Evolutionary conservation across 2,888 invertebrate species (phyloP), one percentile per base, ranked within the genome.

Genomic region (Drosophila dives): DNA sequence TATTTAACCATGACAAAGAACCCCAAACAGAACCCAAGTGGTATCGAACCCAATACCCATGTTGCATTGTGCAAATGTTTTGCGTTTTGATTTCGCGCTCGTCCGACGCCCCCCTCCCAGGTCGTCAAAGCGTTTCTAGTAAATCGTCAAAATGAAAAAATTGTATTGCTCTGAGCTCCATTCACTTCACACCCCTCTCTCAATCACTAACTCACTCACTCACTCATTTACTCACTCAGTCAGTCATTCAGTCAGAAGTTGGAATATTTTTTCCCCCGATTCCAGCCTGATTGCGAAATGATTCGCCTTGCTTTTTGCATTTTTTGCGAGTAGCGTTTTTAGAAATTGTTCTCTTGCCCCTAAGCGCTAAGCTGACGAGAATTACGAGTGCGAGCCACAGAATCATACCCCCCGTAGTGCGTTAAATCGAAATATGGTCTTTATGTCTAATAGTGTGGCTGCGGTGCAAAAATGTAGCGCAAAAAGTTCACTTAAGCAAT

Each of bases 131-230:
- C 64, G 64, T 45, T 53, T 66, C 79, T 66, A 77, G 80, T 81
- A 81, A 81, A 81, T 81, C 72, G 73, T 77, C 65, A 65, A 77
- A 77, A 77, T 74, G 73, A 81, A 77, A 81, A 73, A 79, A 77
- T 58, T 72, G 76, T 64, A 75, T 53, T 42, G 23, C 56, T 62
- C 72, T 51, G 56, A 59, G 72, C 61, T 64, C 64, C 58, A 72
- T 61, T 61, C 65, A 54, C n/a, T 45, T 12, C 54, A 65, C 53
- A 51, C 50, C 45, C 40, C 60, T 51, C 59, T 33, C 34, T n/a
- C 62, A 45, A 45, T 33, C 59, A 60, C 38, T 7, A 48, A 72
- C 36, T 38, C 65, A 50, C 20, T 40, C 63, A 42, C 38, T 60
- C 68, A 63, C 61, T 71, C 75, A 63, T 58, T 67, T 53, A 34